A percentile compares a stretch with the other conserved stretches of the same genome.
Evolutionary conservation across 2,888 invertebrate genomes (phyloP).

Genomic region (Hedya salicella): DNA sequence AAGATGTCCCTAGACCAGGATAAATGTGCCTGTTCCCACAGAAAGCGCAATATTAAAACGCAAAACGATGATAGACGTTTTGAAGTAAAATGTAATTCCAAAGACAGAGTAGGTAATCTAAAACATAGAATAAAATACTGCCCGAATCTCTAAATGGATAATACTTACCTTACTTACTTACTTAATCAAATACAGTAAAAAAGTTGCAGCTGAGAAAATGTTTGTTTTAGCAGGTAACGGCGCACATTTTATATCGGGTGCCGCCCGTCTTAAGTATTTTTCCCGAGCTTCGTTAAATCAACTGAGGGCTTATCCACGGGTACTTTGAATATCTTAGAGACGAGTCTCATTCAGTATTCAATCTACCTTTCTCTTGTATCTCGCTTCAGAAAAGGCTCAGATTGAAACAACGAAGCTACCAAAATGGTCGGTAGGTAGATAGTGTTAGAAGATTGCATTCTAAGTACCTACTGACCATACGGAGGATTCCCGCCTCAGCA

Average conservation of each 20-base stretch:
- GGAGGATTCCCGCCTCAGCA: no score
- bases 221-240: constrained; percentile 31
- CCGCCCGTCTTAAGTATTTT: constrained; percentile 32
- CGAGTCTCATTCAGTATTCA: constrained; percentile 42
- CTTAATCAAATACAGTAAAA: constrained; percentile 8
- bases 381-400: constrained; percentile 19
- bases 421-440: background rate
- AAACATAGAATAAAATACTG: no score
- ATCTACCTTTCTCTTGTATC: constrained; percentile 40
- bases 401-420: constrained; percentile 17
- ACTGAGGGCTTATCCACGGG: constrained; percentile 37
- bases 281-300: constrained; percentile 38
- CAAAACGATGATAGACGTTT: no score
- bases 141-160: background rate
- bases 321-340: constrained; percentile 41
- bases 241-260: constrained; percentile 28
- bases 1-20: no score
- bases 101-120: no score
- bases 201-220: constrained; percentile 17
- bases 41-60: no score
- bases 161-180: no score
- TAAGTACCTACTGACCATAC: background rate
- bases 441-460: background rate
- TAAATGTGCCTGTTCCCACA: no score
- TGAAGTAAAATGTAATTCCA: no score